Percentiles rank a stretch among this genome's conserved stretches.
phyloP scores from a whole-genome alignment of 2,113 vertebrate species.

The Sinosuthora webbiana region DNA sequence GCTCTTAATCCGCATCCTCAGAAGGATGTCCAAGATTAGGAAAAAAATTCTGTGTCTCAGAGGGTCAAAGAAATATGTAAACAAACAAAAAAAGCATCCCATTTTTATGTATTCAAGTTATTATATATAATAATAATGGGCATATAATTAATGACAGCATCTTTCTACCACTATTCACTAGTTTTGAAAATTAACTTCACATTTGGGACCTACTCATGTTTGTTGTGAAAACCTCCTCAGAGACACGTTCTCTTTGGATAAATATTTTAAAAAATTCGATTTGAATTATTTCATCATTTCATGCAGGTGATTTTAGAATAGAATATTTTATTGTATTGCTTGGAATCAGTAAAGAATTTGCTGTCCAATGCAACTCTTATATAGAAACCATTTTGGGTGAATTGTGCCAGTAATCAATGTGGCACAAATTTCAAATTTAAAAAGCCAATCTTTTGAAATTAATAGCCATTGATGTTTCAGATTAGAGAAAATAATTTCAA shows the following conservation, averaged over 20 bases:
- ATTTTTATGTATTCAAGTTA: neutral
- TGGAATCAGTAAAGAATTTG: neutral
- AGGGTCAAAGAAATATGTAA: neutral
- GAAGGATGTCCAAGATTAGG: neutral
- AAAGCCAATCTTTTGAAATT: neutral
- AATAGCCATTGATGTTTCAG: neutral
- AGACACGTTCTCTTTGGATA: neutral
- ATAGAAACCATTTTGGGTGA: neutral
- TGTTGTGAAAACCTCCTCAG: neutral
- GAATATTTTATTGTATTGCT: neutral
- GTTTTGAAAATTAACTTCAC: neutral
- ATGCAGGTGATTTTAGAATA: neutral
- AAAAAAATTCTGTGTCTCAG: neutral
- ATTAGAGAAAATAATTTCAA: neutral
- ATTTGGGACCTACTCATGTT: neutral
- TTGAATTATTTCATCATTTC: neutral
- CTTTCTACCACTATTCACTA: neutral
- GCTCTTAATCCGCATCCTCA: neutral
- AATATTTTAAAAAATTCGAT: neutral
- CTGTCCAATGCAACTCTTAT: neutral
- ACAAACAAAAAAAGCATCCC: neutral
- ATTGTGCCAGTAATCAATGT: neutral
- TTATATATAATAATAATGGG: neutral
- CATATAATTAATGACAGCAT: neutral
- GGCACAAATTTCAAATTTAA: neutral